A percentile compares a stretch with the other conserved stretches of the same genome.
These are phyloP conservation scores for Cottoperca gobio DNA, from an alignment of 2,797 vertebrate species.

Conservation along the genomic window DNA sequence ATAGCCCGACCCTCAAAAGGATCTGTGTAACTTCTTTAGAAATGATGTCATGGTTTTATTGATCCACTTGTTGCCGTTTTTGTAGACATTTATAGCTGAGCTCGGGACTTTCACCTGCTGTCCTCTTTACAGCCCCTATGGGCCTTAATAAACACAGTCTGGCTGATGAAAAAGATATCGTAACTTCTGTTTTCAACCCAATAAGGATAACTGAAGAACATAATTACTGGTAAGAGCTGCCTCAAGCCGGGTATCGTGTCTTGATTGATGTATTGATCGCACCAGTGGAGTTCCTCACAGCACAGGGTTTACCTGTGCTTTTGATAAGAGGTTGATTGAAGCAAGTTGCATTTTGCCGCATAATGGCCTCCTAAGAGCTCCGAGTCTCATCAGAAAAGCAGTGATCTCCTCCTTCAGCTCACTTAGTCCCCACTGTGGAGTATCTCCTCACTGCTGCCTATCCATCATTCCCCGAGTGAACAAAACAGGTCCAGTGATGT, in stretches of 20 bases:
- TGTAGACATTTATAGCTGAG: conserved; percentile 16
- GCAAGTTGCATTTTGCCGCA: conserved; percentile 42
- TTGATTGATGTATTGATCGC: conserved; percentile 65
- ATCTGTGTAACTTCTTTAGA: conserved; percentile 19
- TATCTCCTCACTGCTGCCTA: conserved; percentile 42
- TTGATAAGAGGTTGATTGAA: conserved; percentile 52
- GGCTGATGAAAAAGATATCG: conserved; percentile 44
- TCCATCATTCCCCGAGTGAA: conserved; percentile 65
- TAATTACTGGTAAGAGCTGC: conserved; percentile 40
- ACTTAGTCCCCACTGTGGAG: conserved; percentile 40
- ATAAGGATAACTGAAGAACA: conserved; percentile 41
- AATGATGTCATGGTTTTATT: conserved; percentile 39
- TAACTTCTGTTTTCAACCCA: conserved; percentile 34
- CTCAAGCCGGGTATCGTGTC: conserved; percentile 33
- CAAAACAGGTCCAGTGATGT: conserved; percentile 55
- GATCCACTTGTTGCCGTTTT: conserved; percentile 50
- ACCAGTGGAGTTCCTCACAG: conserved; percentile 30
- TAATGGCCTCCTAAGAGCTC: conserved; percentile 46
- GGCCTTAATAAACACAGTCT: conserved; percentile 35
- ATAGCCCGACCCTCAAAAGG: not conserved
- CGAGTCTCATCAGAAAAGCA: conserved; percentile 48
- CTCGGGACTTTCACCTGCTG: conserved; percentile 14
- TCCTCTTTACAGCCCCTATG: conserved; percentile 20
- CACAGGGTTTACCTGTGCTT: conserved; percentile 51
- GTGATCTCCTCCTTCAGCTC: conserved; percentile 45